Evolutionary conservation across 2,113 vertebrate genomes (phyloP).

Genomic region (Pelusios castaneus): DNA sequence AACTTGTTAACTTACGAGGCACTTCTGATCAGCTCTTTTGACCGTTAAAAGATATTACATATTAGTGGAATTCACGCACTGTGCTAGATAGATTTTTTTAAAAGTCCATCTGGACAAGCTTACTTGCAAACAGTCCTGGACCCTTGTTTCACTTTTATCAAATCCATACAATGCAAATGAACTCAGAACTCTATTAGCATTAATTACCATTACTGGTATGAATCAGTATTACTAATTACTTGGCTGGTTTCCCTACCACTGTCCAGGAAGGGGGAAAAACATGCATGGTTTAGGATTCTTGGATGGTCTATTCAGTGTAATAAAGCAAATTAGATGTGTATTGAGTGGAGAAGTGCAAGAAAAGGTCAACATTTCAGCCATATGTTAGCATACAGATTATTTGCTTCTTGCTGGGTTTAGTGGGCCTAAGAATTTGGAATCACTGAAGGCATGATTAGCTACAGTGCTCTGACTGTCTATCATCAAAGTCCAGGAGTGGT

Average conservation of each 20-base stretch:
- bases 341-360: not conserved
- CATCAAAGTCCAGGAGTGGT: not conserved
- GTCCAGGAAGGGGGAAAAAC: not conserved
- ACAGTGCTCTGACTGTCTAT: not conserved
- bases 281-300: not conserved
- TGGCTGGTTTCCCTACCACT: not conserved
- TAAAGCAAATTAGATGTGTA: not conserved
- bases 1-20: not conserved
- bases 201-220: not conserved
- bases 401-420: not conserved
- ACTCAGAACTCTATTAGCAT: not conserved
- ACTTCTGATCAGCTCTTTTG: not conserved
- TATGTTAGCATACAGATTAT: fast-evolving
- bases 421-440: not conserved
- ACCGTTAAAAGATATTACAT: not conserved
- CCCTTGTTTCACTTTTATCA: not conserved
- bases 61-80: not conserved
- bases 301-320: not conserved
- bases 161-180: not conserved
- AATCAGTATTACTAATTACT: not conserved
- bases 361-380: not conserved
- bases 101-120: not conserved
- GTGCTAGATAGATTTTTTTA: not conserved
- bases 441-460: not conserved
- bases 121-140: not conserved